Evolutionary conservation across 1,140 invertebrate species (phyloP).

Genomic region (fruit fly (Drosophila melanogaster)): Release_6_plus_ISO1_MT NT_037436.4:17594001-17594500

Average conservation of each 20-base stretch:
- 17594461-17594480: conserved; percentile 30
- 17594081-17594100: background rate
- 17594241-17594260: no score
- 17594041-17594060: background rate
- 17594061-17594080: background rate
- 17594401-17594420: conserved; percentile 9
- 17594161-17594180: no score
- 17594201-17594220: no score
- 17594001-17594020: background rate
- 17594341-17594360: background rate
- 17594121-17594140: background rate
- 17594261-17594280: no score
- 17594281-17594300: no score
- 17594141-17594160: no score
- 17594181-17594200: no score
- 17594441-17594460: conserved; percentile 13
- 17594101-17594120: background rate
- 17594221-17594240: no score
- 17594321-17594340: no score
- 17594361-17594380: background rate
- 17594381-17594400: conserved; percentile 16
- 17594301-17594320: background rate
- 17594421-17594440: conserved; percentile 27
- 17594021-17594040: background rate
- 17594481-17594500: conserved; percentile 25